Evolutionary conservation across 2,888 invertebrate species (phyloP).

Genomic region (Brachypterus glaber): DNA sequence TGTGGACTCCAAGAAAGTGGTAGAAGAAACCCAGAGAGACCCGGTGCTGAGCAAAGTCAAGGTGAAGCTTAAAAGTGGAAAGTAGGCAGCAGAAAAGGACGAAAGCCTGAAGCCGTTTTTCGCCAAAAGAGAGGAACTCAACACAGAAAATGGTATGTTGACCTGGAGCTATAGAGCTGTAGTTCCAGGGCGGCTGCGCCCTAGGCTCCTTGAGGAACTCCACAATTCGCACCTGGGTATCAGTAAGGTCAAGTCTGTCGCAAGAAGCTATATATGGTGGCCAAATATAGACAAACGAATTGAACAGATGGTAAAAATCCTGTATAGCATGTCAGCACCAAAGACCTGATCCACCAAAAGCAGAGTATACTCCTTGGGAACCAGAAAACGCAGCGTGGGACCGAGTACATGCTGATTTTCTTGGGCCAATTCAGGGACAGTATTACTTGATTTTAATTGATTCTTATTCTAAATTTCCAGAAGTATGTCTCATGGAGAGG

Average conservation of each 20-base stretch:
- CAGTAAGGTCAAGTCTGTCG: constrained; percentile 3
- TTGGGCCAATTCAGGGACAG: no score
- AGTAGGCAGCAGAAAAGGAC: constrained; percentile 4
- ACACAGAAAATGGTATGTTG: no score
- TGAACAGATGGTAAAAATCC: constrained; percentile 1
- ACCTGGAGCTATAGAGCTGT: constrained; percentile 8
- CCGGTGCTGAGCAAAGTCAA: neutral
- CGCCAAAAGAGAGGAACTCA: constrained; percentile 3
- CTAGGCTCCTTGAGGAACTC: constrained; percentile 2
- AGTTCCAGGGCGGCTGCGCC: neutral
- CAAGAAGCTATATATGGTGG: constrained; percentile 5
- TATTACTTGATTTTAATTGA: no score
- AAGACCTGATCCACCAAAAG: neutral
- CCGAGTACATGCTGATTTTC: no score
- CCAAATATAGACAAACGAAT: no score
- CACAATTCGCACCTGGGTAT: constrained; percentile 8
- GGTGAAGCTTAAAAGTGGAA: neutral
- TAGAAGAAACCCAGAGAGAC: neutral
- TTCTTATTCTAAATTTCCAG: no score
- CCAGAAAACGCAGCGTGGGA: neutral
- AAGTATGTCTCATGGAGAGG: neutral
- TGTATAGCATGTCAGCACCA: no score
- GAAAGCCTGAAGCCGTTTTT: constrained; percentile 1
- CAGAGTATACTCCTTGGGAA: constrained; percentile 1
- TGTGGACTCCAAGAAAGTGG: neutral